Evolutionary conservation across 2,113 vertebrate genomes (phyloP).

Genomic region (Charina bottae): DNA sequence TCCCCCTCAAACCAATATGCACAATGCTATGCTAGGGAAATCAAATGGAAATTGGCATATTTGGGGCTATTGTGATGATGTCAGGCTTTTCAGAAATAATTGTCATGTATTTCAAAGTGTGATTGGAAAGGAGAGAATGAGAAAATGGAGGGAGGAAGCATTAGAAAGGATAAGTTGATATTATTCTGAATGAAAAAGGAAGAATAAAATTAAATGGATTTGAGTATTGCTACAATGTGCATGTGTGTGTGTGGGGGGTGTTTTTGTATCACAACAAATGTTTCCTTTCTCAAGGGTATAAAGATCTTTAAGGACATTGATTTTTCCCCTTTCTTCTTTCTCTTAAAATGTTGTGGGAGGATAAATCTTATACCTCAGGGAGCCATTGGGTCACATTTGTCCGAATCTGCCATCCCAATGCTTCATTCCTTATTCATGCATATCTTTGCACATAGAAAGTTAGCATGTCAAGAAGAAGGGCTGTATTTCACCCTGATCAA

Average conservation of each 20-base stretch:
- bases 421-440: background rate
- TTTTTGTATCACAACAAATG: background rate
- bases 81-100: conserved; percentile 20
- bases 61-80: background rate
- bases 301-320: background rate
- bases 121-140: background rate
- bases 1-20: background rate
- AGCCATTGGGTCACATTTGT: background rate
- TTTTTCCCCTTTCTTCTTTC: background rate
- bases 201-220: background rate
- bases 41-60: background rate
- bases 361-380: background rate
- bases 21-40: background rate
- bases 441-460: background rate
- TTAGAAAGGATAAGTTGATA: background rate
- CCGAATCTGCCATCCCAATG: background rate
- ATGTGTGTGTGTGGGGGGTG: background rate
- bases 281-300: background rate
- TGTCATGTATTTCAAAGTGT: background rate
- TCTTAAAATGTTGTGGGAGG: background rate
- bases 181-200: background rate
- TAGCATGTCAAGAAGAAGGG: background rate
- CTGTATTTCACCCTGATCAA: background rate
- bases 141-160: background rate
- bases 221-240: background rate